Evolutionary conservation across 2,888 invertebrate species (phyloP).

Genomic region (Dioctria rufipes): DNA sequence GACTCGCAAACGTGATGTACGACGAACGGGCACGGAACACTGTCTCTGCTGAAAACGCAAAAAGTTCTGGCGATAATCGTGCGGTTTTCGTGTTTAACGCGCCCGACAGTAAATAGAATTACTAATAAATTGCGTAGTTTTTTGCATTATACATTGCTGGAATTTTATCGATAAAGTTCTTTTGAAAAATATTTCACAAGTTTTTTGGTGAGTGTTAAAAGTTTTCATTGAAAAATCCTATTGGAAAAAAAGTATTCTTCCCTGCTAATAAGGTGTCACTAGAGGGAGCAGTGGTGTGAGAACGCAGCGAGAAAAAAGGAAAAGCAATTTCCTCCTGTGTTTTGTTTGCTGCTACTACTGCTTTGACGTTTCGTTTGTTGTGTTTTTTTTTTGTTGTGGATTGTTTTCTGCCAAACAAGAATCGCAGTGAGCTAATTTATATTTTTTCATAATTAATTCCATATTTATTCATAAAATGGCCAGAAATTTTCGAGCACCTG

Average conservation of each 20-base stretch:
- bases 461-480: not conserved
- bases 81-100: slow-evolving; percentile 1
- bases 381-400: slow-evolving; percentile 19
- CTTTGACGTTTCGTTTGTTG: slow-evolving; percentile 51
- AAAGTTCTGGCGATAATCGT: slow-evolving; percentile 12
- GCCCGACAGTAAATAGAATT: not conserved
- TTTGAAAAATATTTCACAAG: not conserved
- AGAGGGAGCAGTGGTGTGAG: slow-evolving; percentile 21
- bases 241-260: not conserved
- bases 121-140: not conserved
- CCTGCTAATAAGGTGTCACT: slow-evolving; percentile 21
- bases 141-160: slow-evolving; percentile 3
- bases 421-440: slow-evolving; percentile 44
- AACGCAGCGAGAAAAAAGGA: not conserved
- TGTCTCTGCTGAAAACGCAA: slow-evolving; percentile 20
- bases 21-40: slow-evolving; percentile 20
- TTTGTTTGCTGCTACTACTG: not conserved
- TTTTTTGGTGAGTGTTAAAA: slow-evolving; percentile 19
- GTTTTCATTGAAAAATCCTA: slow-evolving; percentile 43
- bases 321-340: not conserved
- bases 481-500: not conserved
- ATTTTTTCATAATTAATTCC: not conserved
- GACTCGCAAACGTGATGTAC: not conserved
- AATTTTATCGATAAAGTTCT: slow-evolving; percentile 35
- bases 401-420: not conserved